Percentiles rank a stretch among this genome's conserved stretches.
Conservation (phyloP, 1,140 invertebrate genomes). For the Delia radicum region DNA sequence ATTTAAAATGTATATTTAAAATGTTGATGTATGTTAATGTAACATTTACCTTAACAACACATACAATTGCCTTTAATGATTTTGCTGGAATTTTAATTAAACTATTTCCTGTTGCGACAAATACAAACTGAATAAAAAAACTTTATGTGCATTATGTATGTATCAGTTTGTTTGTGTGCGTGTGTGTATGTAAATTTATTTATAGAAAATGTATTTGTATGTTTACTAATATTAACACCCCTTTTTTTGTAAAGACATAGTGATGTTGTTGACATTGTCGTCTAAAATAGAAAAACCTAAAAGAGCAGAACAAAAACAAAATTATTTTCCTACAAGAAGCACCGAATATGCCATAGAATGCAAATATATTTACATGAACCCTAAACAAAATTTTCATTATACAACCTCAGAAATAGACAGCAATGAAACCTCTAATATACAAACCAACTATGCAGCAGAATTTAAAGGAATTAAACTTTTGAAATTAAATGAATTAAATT, state of each 20-base stretch:
- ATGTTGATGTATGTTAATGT: no score
- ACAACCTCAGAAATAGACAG: no score
- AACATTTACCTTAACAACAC: background rate
- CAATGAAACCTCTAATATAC: no score
- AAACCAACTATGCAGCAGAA: no score
- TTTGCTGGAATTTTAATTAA: constrained; percentile 30
- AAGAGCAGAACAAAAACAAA: background rate
- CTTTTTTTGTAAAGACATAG: no score
- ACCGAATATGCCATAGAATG: background rate
- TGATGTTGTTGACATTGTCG: background rate
- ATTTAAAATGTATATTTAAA: no score
- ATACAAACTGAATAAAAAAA: background rate
- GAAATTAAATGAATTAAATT: no score
- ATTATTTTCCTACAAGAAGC: background rate
- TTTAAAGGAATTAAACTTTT: no score
- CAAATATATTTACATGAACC: background rate
- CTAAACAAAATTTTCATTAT: background rate
- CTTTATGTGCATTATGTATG: background rate
- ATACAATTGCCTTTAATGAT: constrained; percentile 24
- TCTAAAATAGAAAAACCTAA: background rate
- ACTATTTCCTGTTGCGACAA: constrained; percentile 28
- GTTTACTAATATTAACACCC: no score
- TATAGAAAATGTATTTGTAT: no score
- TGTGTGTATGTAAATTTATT: background rate
- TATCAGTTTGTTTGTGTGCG: background rate